Percentiles rank a stretch among this genome's conserved stretches.
phyloP scores from a whole-genome alignment of 35 echinoderm and acorn worm genomes.

The Acanthaster planci region DNA sequence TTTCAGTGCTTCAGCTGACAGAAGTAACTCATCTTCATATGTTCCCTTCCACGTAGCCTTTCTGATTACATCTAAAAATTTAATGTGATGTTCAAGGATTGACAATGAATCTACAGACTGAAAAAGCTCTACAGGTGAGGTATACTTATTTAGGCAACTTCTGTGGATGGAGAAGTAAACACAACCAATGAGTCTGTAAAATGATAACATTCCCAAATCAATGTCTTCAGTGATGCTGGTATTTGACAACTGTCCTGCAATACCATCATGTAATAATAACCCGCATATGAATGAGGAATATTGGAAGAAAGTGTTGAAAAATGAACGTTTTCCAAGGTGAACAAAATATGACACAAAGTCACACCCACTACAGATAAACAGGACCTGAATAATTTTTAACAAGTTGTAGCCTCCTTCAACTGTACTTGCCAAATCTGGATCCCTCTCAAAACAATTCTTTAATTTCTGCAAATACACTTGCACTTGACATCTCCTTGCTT shows the following conservation, averaged over 20 bases:
- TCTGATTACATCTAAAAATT: conserved; percentile 25
- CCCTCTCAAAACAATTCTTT: neutral
- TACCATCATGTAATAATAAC: neutral
- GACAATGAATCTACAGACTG: neutral
- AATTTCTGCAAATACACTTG: conserved; percentile 7
- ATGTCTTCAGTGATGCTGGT: neutral
- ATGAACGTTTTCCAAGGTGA: conserved; percentile 40
- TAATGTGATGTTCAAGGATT: conserved; percentile 25
- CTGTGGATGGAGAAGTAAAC: conserved; percentile 51
- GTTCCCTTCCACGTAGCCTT: conserved; percentile 44
- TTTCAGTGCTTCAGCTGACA: conserved; percentile 31
- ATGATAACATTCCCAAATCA: conserved; percentile 33
- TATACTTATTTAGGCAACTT: conserved; percentile 24
- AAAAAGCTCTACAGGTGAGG: conserved; percentile 42
- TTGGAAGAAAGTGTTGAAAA: conserved; percentile 50
- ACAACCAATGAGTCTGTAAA: conserved; percentile 54
- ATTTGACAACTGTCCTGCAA: neutral
- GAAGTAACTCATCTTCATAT: conserved; percentile 58
- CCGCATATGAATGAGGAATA: conserved; percentile 44
- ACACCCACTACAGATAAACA: conserved; percentile 44
- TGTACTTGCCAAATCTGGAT: conserved; percentile 2
- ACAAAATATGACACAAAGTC: conserved; percentile 64
- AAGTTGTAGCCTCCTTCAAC: neutral
- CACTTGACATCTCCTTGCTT: neutral
- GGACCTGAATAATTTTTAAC: conserved; percentile 43